Conservation (phyloP, 37 sponge, comb jelly and placozoan species). For the Crambe crambe region DNA sequence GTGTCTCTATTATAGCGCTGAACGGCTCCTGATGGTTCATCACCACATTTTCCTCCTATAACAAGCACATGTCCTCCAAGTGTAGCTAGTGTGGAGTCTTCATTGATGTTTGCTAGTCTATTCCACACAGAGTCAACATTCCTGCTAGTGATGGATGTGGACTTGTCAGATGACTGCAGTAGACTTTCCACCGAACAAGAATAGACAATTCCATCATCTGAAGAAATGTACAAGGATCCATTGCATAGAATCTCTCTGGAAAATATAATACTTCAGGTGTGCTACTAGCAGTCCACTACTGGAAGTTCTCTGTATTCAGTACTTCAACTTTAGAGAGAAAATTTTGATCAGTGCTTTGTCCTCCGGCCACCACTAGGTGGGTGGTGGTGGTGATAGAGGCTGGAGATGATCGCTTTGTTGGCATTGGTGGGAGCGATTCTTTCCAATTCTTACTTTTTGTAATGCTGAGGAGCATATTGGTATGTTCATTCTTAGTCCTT, state of each 20-base stretch:
- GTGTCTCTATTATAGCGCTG: neutral
- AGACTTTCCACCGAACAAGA: neutral
- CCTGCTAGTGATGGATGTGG: neutral
- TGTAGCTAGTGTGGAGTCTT: neutral
- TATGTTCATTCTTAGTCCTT: too few relatives aligned
- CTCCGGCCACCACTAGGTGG: conserved; percentile 13
- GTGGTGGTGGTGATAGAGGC: neutral
- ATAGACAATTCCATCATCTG: neutral
- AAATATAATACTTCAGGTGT: neutral
- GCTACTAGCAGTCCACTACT: conserved; percentile 7
- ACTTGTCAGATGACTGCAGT: too few relatives aligned
- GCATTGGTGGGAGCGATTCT: conserved; percentile 15
- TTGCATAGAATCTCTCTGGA: neutral
- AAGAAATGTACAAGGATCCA: neutral
- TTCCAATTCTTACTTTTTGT: neutral
- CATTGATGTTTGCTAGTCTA: neutral
- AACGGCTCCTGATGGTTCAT: neutral
- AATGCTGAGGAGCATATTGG: conserved; percentile 1
- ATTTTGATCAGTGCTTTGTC: neutral
- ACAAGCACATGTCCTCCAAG: neutral
- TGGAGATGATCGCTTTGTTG: neutral
- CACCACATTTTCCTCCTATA: neutral
- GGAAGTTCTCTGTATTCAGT: neutral
- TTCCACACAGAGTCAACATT: neutral
- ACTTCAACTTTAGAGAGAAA: neutral